Base-by-base conservation (phyloP, 2,888 invertebrate genomes). In the Cosmopolites sordidus region DNA sequence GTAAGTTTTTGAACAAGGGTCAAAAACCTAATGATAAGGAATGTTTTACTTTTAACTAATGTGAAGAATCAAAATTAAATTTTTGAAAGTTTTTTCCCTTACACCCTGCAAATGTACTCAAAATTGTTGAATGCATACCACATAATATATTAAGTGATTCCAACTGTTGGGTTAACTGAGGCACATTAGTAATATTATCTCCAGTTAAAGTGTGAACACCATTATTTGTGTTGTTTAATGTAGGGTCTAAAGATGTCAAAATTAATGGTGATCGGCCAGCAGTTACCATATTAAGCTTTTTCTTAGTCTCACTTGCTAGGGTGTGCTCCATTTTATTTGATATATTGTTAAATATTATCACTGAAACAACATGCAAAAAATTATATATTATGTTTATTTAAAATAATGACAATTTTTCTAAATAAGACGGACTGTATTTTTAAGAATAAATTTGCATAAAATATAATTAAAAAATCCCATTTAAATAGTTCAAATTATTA, bases 221-320 rank as follows among this genome's bases (percentile, higher is more conserved):
- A 11, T 48, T 37, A 22, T 8, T 22, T 22, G 22, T 22, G n/a
- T 57, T 59, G 40, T 63, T 61, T 11, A 64, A 61, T 37, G 58
- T 59, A 33, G 66, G 66, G 33, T 71, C 72, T 43, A 71, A 59
- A 6, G 72, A 70, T 33, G 66, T 64, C 51, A 73, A 50, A 40
- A 72, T 69, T 16, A 66, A 65, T 4, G 69, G 62, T 16, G 64
- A 66, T 12, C 12, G 5, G 4, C 33, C 33, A 1, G 8, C n/a
- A 39, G 29, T 37, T 15, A 29, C 33, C 14, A 30, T 2, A 27
- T 16, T 33, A 22, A 54, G 51, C 41, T 57, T 63, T 18, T 38
- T 58, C 51, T 60, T 61, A 30, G 56, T 48, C 38, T 60, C 58
- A 9, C 50, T 51, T 16, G 59, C 57, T 46, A 63, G 43, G 16